Percentiles rank a stretch among this genome's conserved stretches.
phyloP scores from a whole-genome alignment of 1,140 invertebrate species.

The Caenorhabditis brenneri region DNA sequence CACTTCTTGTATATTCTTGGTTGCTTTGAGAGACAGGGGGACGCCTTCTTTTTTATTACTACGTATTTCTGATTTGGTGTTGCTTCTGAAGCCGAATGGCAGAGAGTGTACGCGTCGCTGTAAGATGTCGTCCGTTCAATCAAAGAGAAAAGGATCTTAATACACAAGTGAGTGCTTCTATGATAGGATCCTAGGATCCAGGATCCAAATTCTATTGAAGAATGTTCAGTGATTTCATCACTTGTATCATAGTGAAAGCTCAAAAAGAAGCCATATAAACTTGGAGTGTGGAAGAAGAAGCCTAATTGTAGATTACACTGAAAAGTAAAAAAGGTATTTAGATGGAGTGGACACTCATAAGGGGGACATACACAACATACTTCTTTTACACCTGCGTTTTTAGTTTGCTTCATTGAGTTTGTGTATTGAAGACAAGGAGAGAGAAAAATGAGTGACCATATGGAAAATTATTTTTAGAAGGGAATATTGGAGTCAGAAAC shows the following conservation, averaged over 20 bases:
- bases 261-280: not conserved
- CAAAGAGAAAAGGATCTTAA: constrained; percentile 79
- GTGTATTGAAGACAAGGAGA: not conserved
- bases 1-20: not conserved
- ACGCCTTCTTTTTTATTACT: not conserved
- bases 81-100: constrained; percentile 67
- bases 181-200: not conserved
- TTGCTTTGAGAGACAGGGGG: not conserved
- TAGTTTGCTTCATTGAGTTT: not conserved
- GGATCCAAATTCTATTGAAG: too few species aligned
- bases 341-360: not conserved
- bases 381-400: not conserved
- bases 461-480: too few species aligned
- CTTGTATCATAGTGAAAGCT: too few species aligned
- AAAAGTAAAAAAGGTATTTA: constrained; percentile 80
- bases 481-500: too few species aligned
- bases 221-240: too few species aligned
- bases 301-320: not conserved
- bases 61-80: not conserved
- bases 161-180: constrained; percentile 75
- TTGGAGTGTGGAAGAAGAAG: constrained; percentile 74
- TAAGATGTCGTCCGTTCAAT: constrained; percentile 89
- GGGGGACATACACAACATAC: constrained; percentile 74
- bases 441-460: not conserved
- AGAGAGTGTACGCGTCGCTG: constrained; percentile 87